phyloP scores from a whole-genome alignment of 2,888 invertebrate genomes.

The Portevinia maculata region DNA sequence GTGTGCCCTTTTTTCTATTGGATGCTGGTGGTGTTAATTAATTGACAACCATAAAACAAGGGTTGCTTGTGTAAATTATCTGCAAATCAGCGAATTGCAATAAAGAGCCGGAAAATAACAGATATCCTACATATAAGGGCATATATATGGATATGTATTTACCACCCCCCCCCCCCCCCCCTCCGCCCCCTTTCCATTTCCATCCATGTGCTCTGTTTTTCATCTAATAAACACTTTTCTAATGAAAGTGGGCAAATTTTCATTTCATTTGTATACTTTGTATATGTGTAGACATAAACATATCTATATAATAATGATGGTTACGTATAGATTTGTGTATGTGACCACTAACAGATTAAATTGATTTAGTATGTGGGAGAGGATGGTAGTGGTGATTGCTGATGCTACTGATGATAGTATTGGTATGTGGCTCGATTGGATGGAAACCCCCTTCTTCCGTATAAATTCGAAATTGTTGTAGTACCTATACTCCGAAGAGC shows the following conservation, averaged over 20 bases:
- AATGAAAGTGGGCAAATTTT: constrained; percentile 55
- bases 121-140: not conserved
- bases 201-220: constrained; percentile 2
- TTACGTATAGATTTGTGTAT: constrained; percentile 16
- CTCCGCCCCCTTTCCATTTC: constrained; percentile 15
- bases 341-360: constrained; percentile 38
- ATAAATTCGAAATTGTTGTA: not conserved
- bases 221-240: constrained; percentile 33
- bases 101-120: constrained; percentile 22
- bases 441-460: constrained; percentile 21
- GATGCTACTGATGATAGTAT: constrained; percentile 21
- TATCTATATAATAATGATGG: not conserved
- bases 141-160: constrained; percentile 39
- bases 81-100: constrained; percentile 63
- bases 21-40: constrained; percentile 52
- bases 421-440: constrained; percentile 57
- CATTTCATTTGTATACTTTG: constrained; percentile 22
- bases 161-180: constrained; percentile 33
- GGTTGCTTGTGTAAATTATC: constrained; percentile 54
- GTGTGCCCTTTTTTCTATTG: not conserved
- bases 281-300: not conserved
- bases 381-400: constrained; percentile 19
- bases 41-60: constrained; percentile 41
- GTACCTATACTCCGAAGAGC: constrained; percentile 1
- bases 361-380: constrained; percentile 46